Base-by-base conservation (phyloP, 2,113 vertebrate genomes). In the Lagopus leucura region DNA sequence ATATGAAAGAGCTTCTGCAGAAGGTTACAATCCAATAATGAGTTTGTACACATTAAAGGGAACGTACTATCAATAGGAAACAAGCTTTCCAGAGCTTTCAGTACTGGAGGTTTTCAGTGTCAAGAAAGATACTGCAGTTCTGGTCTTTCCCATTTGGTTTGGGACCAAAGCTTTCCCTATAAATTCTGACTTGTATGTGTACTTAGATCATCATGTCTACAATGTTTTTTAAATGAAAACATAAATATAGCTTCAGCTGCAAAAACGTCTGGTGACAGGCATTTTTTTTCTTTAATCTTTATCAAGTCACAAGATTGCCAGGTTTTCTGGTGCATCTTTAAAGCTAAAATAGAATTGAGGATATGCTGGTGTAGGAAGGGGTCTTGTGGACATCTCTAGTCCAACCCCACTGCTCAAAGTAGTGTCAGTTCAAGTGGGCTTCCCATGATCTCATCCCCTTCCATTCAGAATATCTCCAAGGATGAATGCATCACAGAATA, bases 41-140 rank as follows among this genome's bases (percentile, higher is more conserved):
- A 93, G 78, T 21, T 95, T 73, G 32, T 60, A 45, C 5, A 27
- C 30, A 45, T 36, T 52, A 61, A 88, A 87, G 52, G 19, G 58
- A 90, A 76, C 13, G 27, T 24, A 12, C 6, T 11, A 8, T 48
- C 72, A 86, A 21, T 15, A 89, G 43, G 69, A 21, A 11, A 25
- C 22, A 60, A 81, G 25, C 22, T 45, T 82, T 60, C 77, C 34
- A 47, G 76, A 94, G 60, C 21, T 94, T 89, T 83, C 47, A 28
- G 14, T 7, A 15, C 0, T n/a, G 11, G 6, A 7, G 13, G 27
- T 2, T 71, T 55, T 38, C 16, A 25, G 17, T 8, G 14, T 22
- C 52, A 38, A 61, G 58, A 20, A 63, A 4, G 14, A 82, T 91
- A 69, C 19, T n/a, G 6, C 7, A 30, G 6, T 18, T 85, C 50